These are phyloP conservation scores for Stenichneumon culpator DNA, from an alignment of 2,888 invertebrate species.

Conservation along the genomic window DNA sequence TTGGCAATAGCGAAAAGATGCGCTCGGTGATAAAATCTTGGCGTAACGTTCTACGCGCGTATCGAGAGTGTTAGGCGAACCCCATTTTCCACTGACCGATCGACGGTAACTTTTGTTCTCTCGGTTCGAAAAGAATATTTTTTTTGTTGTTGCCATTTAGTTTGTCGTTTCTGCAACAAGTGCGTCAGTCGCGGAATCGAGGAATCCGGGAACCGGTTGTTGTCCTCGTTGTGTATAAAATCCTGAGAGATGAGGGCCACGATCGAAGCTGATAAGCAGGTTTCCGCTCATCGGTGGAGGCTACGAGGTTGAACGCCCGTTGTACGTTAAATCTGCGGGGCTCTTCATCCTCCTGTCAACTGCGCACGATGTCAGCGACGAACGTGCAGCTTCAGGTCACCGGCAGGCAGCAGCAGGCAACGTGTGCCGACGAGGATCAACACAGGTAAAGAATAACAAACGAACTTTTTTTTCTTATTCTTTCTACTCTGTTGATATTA, in stretches of 20 bases:
- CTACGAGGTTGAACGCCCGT: constrained; percentile 54
- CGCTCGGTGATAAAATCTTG: neutral
- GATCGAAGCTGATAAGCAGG: constrained; percentile 40
- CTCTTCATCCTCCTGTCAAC: constrained; percentile 61
- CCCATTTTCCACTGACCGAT: constrained; percentile 13
- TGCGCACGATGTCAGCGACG: constrained; percentile 79
- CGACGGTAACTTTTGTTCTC: constrained; percentile 23
- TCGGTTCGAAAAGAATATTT: neutral
- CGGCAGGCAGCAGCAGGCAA: constrained; percentile 72
- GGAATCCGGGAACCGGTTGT: constrained; percentile 43
- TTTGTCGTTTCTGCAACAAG: neutral
- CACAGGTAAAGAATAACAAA: constrained; percentile 56
- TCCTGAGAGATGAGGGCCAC: constrained; percentile 58
- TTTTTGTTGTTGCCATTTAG: neutral
- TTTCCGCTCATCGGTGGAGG: constrained; percentile 44
- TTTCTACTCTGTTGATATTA: constrained; percentile 46
- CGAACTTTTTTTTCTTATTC: neutral
- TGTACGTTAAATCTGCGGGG: constrained; percentile 32
- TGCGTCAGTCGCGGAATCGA: constrained; percentile 44
- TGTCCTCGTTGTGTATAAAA: constrained; percentile 26
- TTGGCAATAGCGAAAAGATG: too few relatives aligned
- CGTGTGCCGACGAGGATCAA: constrained; percentile 76
- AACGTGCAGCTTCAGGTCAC: constrained; percentile 71
- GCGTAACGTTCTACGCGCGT: neutral
- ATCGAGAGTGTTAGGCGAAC: neutral